These are phyloP conservation scores for Tachuris rubrigastra DNA, from an alignment of 2,113 vertebrate species.

Conservation along the genomic window DNA sequence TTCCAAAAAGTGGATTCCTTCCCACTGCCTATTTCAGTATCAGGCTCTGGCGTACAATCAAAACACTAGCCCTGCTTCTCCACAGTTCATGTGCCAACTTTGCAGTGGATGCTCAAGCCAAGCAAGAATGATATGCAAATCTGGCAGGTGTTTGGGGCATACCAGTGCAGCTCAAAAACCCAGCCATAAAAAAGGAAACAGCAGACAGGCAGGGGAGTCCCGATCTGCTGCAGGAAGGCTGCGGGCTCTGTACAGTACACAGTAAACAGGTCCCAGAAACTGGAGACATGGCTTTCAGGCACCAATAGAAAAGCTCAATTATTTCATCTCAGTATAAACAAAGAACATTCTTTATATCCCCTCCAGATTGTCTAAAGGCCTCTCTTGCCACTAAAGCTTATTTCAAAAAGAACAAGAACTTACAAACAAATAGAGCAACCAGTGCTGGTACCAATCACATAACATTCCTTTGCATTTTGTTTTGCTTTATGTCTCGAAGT, in stretches of 20 bases:
- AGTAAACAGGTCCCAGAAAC: conserved; percentile 21
- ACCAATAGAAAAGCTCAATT: conserved; percentile 30
- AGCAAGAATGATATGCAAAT: conserved; percentile 72
- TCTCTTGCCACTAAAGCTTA: conserved; percentile 28
- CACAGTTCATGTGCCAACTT: conserved; percentile 59
- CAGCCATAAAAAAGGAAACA: conserved; percentile 26
- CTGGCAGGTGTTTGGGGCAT: conserved; percentile 72
- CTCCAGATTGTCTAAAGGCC: conserved; percentile 35
- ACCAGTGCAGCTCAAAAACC: conserved; percentile 44
- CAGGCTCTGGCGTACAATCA: conserved; percentile 81
- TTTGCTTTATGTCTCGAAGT: conserved; percentile 16
- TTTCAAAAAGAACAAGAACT: conserved; percentile 32
- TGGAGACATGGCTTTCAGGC: background rate
- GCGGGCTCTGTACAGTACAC: background rate
- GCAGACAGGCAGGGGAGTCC: conserved; percentile 43
- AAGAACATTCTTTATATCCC: conserved; percentile 19
- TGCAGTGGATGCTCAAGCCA: conserved; percentile 46
- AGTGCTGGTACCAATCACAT: conserved; percentile 27
- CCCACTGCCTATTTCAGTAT: conserved; percentile 76
- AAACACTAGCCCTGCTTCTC: conserved; percentile 70
- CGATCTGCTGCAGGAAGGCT: background rate
- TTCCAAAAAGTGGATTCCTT: conserved; percentile 76
- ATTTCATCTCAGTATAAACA: conserved; percentile 48
- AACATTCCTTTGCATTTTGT: background rate
- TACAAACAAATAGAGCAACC: conserved; percentile 12